Evolutionary conservation across 2,113 vertebrate species (phyloP).

Genomic region (Prinia subflava): DNA sequence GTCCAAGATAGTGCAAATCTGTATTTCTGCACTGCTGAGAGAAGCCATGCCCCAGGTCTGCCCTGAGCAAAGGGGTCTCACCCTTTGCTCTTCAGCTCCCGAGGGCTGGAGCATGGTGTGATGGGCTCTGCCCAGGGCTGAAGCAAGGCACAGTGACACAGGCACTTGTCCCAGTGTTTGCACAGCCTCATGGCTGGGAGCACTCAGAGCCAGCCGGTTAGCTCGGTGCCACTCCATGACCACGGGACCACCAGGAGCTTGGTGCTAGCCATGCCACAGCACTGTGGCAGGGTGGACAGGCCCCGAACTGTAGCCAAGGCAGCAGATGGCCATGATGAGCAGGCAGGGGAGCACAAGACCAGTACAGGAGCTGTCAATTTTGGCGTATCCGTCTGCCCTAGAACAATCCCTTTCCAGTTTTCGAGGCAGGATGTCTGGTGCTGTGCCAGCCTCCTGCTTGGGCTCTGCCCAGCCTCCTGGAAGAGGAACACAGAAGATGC

Average conservation of each 20-base stretch:
- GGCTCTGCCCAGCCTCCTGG: not conserved
- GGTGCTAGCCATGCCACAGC: not conserved
- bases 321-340: not conserved
- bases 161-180: rapidly evolving
- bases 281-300: not conserved
- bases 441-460: not conserved
- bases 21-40: not conserved
- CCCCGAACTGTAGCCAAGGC: not conserved
- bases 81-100: not conserved
- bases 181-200: not conserved
- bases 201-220: rapidly evolving
- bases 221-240: not conserved
- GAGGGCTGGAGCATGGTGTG: not conserved
- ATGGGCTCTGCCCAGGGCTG: not conserved
- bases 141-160: not conserved
- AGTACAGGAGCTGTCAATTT: not conserved
- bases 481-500: not conserved
- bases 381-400: not conserved
- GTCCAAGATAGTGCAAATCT: not conserved
- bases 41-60: not conserved
- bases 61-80: not conserved
- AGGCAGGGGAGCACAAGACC: not conserved
- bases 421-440: not conserved
- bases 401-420: not conserved
- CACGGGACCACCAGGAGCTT: not conserved